A percentile compares a stretch with the other conserved stretches of the same genome.
These are phyloP conservation scores for Elaphurus davidianus DNA, from an alignment of 2,113 vertebrate species.

Conservation along the genomic window DNA sequence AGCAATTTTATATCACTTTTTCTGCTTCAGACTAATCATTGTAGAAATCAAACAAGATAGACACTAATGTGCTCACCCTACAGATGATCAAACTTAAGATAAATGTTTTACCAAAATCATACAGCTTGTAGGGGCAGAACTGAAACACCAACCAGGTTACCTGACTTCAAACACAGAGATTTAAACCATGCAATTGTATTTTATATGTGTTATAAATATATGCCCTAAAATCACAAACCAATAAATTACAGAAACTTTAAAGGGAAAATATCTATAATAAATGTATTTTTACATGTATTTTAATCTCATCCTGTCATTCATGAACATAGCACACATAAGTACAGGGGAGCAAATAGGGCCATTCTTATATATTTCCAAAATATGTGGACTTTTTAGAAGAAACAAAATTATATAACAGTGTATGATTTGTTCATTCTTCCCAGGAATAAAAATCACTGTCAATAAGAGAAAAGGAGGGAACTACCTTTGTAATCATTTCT, in stretches of 20 bases:
- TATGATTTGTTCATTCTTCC: background rate
- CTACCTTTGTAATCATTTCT: background rate
- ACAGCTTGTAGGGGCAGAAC: background rate
- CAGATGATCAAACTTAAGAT: background rate
- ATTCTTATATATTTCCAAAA: background rate
- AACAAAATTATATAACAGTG: background rate
- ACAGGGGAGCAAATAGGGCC: background rate
- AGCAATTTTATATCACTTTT: background rate
- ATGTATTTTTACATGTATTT: background rate
- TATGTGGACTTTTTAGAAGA: background rate
- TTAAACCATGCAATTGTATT: background rate
- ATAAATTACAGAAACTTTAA: background rate
- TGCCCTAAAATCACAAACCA: background rate
- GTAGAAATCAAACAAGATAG: background rate
- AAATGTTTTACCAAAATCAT: background rate
- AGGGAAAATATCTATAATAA: background rate
- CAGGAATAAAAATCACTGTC: background rate
- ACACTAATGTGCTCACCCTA: background rate
- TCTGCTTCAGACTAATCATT: background rate
- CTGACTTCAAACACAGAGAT: background rate
- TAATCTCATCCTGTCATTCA: background rate
- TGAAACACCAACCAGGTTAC: background rate
- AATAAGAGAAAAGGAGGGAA: background rate
- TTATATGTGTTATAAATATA: background rate
- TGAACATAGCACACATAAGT: background rate